Evolutionary conservation across 1,140 invertebrate genomes (phyloP).

Genomic region (Campoletis sonorensis): DNA sequence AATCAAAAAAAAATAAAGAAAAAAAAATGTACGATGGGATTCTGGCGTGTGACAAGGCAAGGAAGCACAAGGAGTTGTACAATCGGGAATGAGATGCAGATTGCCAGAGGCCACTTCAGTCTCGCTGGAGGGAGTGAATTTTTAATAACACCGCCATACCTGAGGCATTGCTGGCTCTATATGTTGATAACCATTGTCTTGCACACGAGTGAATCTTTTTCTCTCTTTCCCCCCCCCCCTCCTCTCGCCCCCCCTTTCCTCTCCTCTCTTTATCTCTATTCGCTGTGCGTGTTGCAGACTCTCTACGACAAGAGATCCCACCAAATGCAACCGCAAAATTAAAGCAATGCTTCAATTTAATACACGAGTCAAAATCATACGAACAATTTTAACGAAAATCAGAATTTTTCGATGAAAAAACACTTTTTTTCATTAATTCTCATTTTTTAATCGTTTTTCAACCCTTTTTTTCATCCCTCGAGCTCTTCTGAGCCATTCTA

Average conservation of each 20-base stretch:
- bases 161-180: conserved; percentile 59
- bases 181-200: conserved; percentile 71
- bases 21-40: conserved; percentile 37
- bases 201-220: conserved; percentile 28
- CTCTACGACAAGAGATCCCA: conserved; percentile 47
- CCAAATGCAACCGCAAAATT: conserved; percentile 51
- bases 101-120: conserved; percentile 76
- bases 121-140: conserved; percentile 74
- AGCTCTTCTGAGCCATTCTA: too few species aligned
- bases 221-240: conserved; percentile 54
- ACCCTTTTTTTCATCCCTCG: too few species aligned
- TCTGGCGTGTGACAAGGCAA: conserved; percentile 44
- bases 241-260: too few species aligned
- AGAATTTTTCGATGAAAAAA: too few species aligned
- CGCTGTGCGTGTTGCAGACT: conserved; percentile 27
- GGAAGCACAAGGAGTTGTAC: conserved; percentile 57
- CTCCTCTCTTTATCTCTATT: conserved; percentile 1
- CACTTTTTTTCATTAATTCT: conserved; percentile 24
- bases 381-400: background rate
- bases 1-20: background rate
- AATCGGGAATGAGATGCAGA: conserved; percentile 76
- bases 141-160: conserved; percentile 75
- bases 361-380: background rate
- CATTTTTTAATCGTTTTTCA: too few species aligned
- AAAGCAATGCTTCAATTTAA: conserved; percentile 54